Percentiles rank a stretch among this genome's conserved stretches.
Conservation (phyloP, 2,888 invertebrate genomes). For the Caenorhabditis wallacei region DNA sequence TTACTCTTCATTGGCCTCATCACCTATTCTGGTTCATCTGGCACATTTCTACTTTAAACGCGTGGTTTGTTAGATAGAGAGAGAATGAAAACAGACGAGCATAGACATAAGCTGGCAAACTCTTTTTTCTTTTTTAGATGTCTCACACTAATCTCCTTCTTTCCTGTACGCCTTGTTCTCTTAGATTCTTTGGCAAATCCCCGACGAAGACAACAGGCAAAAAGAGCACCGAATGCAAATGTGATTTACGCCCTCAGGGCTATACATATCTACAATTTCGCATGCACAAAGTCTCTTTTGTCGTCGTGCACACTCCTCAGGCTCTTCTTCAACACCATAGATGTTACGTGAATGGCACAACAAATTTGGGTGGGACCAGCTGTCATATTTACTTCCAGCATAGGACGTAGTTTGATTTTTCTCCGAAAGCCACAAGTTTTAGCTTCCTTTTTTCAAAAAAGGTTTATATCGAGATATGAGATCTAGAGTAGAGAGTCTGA, state of each 20-base stretch:
- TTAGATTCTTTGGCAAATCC: slow-evolving; percentile 8
- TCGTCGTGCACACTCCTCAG: slow-evolving; percentile 42
- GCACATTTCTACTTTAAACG: slow-evolving; percentile 23
- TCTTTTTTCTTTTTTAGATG: slow-evolving; percentile 26
- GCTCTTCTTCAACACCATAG: slow-evolving; percentile 6
- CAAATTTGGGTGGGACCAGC: slow-evolving; percentile 29
- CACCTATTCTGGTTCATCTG: slow-evolving; percentile 61
- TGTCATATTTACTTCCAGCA: not conserved
- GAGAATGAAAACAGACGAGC: slow-evolving; percentile 23
- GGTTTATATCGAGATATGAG: not conserved
- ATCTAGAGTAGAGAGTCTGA: not conserved
- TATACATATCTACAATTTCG: slow-evolving; percentile 63
- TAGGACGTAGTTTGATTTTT: slow-evolving; percentile 7
- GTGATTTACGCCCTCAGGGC: slow-evolving; percentile 69
- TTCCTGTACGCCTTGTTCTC: slow-evolving; percentile 60
- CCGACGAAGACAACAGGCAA: slow-evolving; percentile 48
- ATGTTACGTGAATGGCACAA: slow-evolving; percentile 42
- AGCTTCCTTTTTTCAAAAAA: not conserved
- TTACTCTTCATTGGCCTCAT: slow-evolving; percentile 48
- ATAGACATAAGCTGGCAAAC: slow-evolving; percentile 29
- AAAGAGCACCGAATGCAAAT: slow-evolving; percentile 65
- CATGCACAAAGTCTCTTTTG: slow-evolving; percentile 62
- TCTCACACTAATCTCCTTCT: slow-evolving; percentile 51
- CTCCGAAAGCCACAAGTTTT: not conserved
- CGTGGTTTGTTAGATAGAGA: slow-evolving; percentile 1